These are phyloP conservation scores for Takifugu flavidus DNA, from an alignment of 2,113 vertebrate species.

Conservation along the genomic window DNA sequence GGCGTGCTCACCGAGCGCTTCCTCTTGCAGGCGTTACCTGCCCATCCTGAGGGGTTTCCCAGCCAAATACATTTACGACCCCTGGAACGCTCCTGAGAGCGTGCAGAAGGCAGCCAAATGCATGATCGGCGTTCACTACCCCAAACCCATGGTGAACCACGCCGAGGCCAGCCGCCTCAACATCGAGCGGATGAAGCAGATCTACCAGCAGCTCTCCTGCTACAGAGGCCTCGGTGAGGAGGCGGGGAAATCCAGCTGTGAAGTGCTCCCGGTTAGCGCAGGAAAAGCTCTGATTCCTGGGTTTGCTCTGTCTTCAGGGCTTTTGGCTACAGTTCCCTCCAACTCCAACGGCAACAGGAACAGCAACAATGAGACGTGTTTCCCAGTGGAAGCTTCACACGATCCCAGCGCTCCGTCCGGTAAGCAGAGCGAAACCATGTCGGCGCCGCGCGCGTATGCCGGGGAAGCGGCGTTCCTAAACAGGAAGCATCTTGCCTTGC, in stretches of 20 bases:
- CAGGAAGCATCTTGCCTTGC: background rate
- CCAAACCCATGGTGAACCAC: constrained; percentile 95
- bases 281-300: background rate
- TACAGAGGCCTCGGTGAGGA: constrained; percentile 89
- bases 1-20: background rate
- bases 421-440: constrained; percentile 1
- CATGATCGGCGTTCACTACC: constrained; percentile 91
- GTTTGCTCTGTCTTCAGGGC: constrained; percentile 50
- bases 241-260: background rate
- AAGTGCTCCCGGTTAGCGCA: background rate
- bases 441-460: background rate
- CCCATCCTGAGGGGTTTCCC: constrained; percentile 93
- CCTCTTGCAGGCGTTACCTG: constrained; percentile 83
- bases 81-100: constrained; percentile 93
- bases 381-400: constrained; percentile 37
- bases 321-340: constrained; percentile 73
- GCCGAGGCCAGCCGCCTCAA: constrained; percentile 93
- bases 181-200: constrained; percentile 97
- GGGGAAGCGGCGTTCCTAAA: background rate
- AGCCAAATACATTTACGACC: constrained; percentile 97
- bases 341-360: constrained; percentile 48
- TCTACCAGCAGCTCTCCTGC: constrained; percentile 95
- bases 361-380: constrained; percentile 41
- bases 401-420: constrained; percentile 44
- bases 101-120: constrained; percentile 94